phyloP scores from a whole-genome alignment of 2,888 invertebrate species.

The Tryphoninae sp. region DNA sequence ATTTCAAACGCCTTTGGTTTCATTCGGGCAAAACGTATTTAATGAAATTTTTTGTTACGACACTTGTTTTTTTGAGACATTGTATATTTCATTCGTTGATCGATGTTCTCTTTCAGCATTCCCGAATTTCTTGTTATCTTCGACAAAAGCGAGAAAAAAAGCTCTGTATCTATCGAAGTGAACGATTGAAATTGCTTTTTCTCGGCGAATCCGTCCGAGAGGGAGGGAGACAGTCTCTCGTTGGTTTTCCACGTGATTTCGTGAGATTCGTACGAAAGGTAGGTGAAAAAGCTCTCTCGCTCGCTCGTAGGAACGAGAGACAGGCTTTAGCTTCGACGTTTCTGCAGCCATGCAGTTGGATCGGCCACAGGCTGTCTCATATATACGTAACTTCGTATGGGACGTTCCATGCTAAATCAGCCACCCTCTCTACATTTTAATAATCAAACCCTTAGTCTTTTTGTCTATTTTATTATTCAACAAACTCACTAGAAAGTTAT shows the following conservation, averaged over 20 bases:
- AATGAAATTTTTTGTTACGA: neutral
- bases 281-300: conserved; percentile 21
- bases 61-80: neutral
- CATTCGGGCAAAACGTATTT: too few relatives aligned
- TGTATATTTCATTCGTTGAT: neutral
- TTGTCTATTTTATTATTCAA: neutral
- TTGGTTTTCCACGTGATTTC: conserved; percentile 24
- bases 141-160: conserved; percentile 12
- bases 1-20: too few relatives aligned
- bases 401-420: neutral
- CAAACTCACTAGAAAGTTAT: neutral
- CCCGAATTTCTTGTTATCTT: conserved; percentile 13
- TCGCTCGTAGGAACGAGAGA: conserved; percentile 30
- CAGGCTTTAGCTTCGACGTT: conserved; percentile 48
- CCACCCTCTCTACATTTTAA: neutral
- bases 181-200: conserved; percentile 49
- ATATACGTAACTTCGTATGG: neutral
- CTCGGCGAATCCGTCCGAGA: conserved; percentile 21
- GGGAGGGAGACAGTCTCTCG: neutral
- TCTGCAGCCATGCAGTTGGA: conserved; percentile 25
- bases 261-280: conserved; percentile 26
- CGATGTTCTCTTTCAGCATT: neutral
- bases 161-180: conserved; percentile 17
- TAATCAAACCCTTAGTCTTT: neutral
- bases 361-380: neutral